Base-by-base conservation (phyloP, 1,140 invertebrate species). In the Popillia japonica region DNA sequence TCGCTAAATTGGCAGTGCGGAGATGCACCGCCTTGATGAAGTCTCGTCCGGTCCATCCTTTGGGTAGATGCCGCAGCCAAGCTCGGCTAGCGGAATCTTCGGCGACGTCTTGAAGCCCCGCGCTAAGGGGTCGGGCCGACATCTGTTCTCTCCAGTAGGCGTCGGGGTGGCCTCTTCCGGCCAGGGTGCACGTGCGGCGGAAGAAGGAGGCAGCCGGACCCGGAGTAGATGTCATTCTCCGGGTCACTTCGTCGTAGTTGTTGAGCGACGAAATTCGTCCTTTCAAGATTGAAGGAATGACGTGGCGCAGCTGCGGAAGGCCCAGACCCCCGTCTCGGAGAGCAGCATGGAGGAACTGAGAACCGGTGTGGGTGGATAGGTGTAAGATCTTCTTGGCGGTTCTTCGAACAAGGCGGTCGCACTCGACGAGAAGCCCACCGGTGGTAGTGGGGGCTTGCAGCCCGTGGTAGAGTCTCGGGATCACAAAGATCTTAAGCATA, bases 381-480 rank as follows among this genome's bases (percentile, higher is more conserved):
- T n/a, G n/a, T n/a, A n/a, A n/a, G n/a, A n/a, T n/a, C 14, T 11
- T n/a, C 48, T 79, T 80, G 2, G 81, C 40, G 2, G 72, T 10
- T 10, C 41, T 10, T 23, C 76, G 34, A 14, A 83, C 79, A 0
- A 82, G 14, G n/a, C 81, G 40, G 75, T 83, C 81, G 0, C 76
- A 76, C 0, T 81, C 79, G 0, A 68, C 6, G 1, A 82, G 61
- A 11, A 42, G 59, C 3, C 23, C 44, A 0, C 14, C 72, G 2
- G 78, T 79, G 9, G 80, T 75, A 9, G 17, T 11, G 0, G 80
- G 75, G 20, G 77, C 78, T 61, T 83, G 83, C 1, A 83, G 73
- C 0, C 74, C 77, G 64, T 83, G 79, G 44, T 77, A 41, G 0
- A 82, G 40, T 23, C 78, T 44, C 0, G 83, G 81, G 55, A 83